Evolutionary conservation across 2,888 invertebrate species (phyloP).

Genomic region (Drosophila borborema): DNA sequence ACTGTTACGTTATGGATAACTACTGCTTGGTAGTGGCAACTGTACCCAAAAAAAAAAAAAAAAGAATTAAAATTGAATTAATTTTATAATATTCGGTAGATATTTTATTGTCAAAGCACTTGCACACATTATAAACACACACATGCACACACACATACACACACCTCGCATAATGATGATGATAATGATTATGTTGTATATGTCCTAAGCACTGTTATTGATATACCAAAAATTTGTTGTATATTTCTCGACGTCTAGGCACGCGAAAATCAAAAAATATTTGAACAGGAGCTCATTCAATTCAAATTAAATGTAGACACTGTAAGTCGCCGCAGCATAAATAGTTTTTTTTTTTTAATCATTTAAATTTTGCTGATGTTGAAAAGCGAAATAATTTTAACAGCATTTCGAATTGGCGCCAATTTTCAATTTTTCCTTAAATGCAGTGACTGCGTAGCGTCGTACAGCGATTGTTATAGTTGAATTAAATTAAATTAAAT

Average conservation of each 20-base stretch:
- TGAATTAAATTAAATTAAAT: conserved; percentile 18
- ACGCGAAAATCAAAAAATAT: conserved; percentile 81
- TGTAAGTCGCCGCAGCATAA: conserved; percentile 73
- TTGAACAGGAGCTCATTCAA: conserved; percentile 83
- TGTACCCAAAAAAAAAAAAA: conserved; percentile 38
- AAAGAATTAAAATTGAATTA: conserved; percentile 32
- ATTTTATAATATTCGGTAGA: conserved; percentile 79
- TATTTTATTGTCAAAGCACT: conserved; percentile 75
- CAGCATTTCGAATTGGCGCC: conserved; percentile 65
- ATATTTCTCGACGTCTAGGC: conserved; percentile 82
- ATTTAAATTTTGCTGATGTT: conserved; percentile 34
- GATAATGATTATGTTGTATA: conserved; percentile 11
- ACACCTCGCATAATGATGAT: conserved; percentile 9
- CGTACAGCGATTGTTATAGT: conserved; percentile 56
- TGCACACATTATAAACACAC: conserved; percentile 32
- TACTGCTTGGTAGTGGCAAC: conserved; percentile 42
- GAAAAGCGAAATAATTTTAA: conserved; percentile 50
- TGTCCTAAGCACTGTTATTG: conserved; percentile 44
- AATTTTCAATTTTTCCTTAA: conserved; percentile 36
- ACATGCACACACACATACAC: conserved; percentile 29
- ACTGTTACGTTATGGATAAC: conserved; percentile 35
- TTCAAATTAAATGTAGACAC: conserved; percentile 82
- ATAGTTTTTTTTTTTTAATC: conserved; percentile 25
- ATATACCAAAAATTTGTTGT: conserved; percentile 64
- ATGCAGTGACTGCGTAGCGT: conserved; percentile 77